These are phyloP conservation scores for Drosophila navojoa DNA, from an alignment of 1,140 invertebrate genomes.

Conservation along the genomic window DNA sequence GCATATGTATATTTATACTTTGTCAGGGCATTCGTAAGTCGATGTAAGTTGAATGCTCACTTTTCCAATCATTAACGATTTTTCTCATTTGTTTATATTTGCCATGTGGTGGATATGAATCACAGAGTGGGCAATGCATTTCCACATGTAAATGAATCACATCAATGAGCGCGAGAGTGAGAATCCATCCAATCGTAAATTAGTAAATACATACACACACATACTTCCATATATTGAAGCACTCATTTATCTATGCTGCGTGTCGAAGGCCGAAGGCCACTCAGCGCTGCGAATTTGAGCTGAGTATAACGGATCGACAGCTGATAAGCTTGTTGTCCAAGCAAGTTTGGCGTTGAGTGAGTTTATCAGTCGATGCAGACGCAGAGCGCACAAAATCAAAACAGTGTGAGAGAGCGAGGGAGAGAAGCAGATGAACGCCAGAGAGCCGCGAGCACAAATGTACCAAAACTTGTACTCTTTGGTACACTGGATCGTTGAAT, in stretches of 20 bases:
- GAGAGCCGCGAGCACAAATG: neutral
- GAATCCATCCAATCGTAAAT: neutral
- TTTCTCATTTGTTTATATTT: constrained; percentile 10
- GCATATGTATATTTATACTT: too few species aligned
- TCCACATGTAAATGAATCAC: constrained; percentile 40
- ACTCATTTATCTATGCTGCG: constrained; percentile 22
- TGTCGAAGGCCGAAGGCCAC: constrained; percentile 21
- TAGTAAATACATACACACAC: neutral
- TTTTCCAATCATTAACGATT: neutral
- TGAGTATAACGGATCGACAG: constrained; percentile 20
- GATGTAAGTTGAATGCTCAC: neutral
- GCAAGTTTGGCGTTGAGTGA: constrained; percentile 15
- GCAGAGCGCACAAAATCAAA: neutral
- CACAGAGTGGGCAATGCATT: constrained; percentile 27
- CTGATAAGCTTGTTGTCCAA: constrained; percentile 20
- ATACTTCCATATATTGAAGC: constrained; percentile 1
- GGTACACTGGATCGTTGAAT: neutral
- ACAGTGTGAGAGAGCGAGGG: neutral
- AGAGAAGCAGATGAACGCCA: neutral
- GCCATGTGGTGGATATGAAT: constrained; percentile 15
- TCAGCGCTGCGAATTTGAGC: constrained; percentile 22
- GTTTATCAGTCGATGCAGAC: constrained; percentile 42
- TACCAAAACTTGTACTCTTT: neutral
- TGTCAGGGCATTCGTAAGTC: constrained; percentile 5
- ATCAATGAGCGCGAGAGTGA: constrained; percentile 1